Evolutionary conservation across 2,888 invertebrate genomes (phyloP).

Genomic region (Phytoseiulus persimilis): DNA sequence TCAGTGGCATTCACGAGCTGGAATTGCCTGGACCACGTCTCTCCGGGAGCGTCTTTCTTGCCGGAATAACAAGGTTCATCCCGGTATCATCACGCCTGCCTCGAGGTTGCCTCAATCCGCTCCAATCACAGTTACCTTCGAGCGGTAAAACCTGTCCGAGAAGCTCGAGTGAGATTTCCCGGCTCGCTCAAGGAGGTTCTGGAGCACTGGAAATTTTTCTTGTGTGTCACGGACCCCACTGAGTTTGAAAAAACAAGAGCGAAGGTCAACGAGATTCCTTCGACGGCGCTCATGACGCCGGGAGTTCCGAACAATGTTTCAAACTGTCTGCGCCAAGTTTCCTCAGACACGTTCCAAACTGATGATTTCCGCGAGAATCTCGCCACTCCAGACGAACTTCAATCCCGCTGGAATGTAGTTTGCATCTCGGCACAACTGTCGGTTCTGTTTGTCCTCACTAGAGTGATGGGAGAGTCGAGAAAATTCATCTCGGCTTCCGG

Average conservation of each 20-base stretch:
- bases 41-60: too few relatives aligned
- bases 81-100: too few relatives aligned
- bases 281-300: background rate
- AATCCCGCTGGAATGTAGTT: background rate
- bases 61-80: too few relatives aligned
- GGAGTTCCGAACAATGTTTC: background rate
- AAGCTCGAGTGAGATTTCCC: background rate
- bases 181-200: background rate
- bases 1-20: too few relatives aligned
- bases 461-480: background rate
- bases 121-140: too few relatives aligned
- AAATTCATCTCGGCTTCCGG: background rate
- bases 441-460: background rate
- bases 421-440: background rate
- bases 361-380: background rate
- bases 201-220: background rate
- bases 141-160: too few relatives aligned
- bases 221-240: background rate
- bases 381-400: background rate
- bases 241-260: background rate
- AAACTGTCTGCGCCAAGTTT: background rate
- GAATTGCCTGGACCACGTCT: too few relatives aligned
- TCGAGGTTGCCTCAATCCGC: too few relatives aligned
- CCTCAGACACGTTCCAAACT: background rate
- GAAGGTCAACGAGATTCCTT: background rate